Evolutionary conservation across 2,797 vertebrate species (phyloP).

Genomic region (Ctenosaura bakeri): DNA sequence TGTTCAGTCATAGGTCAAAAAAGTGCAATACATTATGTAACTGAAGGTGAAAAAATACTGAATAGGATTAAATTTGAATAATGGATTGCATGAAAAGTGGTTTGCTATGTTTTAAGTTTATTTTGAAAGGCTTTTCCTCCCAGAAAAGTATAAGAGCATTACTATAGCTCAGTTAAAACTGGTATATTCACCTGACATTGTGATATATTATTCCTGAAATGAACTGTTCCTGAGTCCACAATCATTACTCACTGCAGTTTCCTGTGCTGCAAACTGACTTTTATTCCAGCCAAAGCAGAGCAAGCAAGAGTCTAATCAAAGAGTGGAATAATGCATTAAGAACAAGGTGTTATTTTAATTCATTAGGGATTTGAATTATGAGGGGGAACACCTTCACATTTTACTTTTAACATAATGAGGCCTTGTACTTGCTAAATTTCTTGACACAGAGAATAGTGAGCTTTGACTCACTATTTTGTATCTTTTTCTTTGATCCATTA

Average conservation of each 20-base stretch:
- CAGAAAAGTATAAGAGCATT: not conserved
- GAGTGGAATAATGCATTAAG: too few relatives aligned
- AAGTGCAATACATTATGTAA: not conserved
- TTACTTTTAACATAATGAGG: too few relatives aligned
- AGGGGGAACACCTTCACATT: too few relatives aligned
- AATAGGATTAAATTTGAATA: not conserved
- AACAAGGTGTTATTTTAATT: too few relatives aligned
- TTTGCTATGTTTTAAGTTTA: not conserved
- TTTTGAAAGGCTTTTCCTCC: not conserved
- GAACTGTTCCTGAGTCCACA: not conserved
- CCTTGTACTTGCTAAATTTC: too few relatives aligned
- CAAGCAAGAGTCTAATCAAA: not conserved
- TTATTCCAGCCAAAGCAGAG: conserved; percentile 29
- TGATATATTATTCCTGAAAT: conserved; percentile 34
- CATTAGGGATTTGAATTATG: too few relatives aligned
- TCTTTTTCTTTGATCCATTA: too few relatives aligned
- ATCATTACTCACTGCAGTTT: not conserved
- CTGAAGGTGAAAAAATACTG: too few relatives aligned
- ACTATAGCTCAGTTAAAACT: conserved; percentile 22
- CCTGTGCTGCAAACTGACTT: conserved; percentile 27
- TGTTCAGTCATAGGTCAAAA: not conserved
- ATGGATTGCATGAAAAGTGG: not conserved
- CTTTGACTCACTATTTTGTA: too few relatives aligned
- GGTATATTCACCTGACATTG: conserved; percentile 24
- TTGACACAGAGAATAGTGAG: too few relatives aligned